Conservation (phyloP, 2,797 vertebrate species). For the Oophaga sylvatica region DNA sequence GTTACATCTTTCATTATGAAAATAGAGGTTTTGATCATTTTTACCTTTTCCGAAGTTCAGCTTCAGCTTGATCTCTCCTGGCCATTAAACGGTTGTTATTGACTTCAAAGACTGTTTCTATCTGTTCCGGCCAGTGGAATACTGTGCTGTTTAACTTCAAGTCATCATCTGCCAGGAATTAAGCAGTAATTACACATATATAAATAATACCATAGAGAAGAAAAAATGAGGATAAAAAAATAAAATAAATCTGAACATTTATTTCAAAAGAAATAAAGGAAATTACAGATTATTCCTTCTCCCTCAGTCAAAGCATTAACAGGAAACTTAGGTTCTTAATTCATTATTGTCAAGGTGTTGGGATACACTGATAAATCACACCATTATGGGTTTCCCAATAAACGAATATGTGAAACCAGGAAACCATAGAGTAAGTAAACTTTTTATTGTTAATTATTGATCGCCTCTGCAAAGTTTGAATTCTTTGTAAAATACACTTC, state of each 20-base stretch:
- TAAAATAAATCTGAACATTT: neutral
- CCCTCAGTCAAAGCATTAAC: too few species aligned
- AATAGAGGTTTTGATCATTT: neutral
- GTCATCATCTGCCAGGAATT: constrained; percentile 78
- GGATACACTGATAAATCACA: neutral
- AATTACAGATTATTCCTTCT: neutral
- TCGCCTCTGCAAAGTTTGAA: too few species aligned
- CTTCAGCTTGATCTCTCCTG: constrained; percentile 73
- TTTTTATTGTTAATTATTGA: too few species aligned
- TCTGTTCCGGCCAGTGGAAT: constrained; percentile 85
- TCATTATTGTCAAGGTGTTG: neutral
- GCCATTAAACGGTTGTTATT: constrained; percentile 68
- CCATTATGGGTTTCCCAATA: too few species aligned
- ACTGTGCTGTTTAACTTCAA: constrained; percentile 82
- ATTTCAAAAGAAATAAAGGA: neutral
- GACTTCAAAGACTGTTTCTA: constrained; percentile 77
- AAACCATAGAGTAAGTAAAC: too few species aligned
- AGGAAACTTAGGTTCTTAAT: neutral
- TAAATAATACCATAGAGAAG: neutral
- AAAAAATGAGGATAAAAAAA: neutral
- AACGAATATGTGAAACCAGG: too few species aligned
- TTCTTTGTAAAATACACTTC: too few species aligned
- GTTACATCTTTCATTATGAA: neutral
- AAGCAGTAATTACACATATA: neutral
- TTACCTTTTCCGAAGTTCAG: constrained; percentile 79